phyloP scores from a whole-genome alignment of 92 coral and sea anemone species.

The Blastomussa wellsi region DNA sequence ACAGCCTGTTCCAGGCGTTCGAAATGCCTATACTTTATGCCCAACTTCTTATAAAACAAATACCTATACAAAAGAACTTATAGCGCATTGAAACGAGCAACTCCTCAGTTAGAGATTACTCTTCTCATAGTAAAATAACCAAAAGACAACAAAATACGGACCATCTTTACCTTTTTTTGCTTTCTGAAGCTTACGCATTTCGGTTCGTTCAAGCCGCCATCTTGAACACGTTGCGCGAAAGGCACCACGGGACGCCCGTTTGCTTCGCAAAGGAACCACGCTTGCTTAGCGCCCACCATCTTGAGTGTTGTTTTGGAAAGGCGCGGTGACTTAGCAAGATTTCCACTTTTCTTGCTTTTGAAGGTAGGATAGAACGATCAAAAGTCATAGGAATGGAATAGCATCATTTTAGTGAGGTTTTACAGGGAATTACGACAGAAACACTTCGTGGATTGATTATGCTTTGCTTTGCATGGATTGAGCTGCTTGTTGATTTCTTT shows the following conservation, averaged over 20 bases:
- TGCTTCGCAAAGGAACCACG: slow-evolving; percentile 73
- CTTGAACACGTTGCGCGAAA: not conserved
- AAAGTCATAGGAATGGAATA: not conserved
- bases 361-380: slow-evolving; percentile 31
- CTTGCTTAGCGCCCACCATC: slow-evolving; percentile 80
- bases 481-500: not conserved
- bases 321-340: slow-evolving; percentile 82
- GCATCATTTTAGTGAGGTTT: slow-evolving; percentile 37
- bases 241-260: slow-evolving; percentile 18
- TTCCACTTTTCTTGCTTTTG: slow-evolving; percentile 53
- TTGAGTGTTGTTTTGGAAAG: slow-evolving; percentile 49
- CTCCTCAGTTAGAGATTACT: not conserved
- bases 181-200: not conserved
- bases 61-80: not conserved
- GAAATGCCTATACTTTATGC: too few species aligned
- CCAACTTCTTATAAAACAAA: too few species aligned
- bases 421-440: not conserved
- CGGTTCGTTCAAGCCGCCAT: not conserved
- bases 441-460: not conserved
- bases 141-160: not conserved
- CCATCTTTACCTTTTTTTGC: not conserved
- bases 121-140: not conserved
- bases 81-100: not conserved
- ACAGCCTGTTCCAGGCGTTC: too few species aligned
- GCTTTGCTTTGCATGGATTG: not conserved